Evolutionary conservation across 2,888 invertebrate genomes (phyloP).

Genomic region (Athalia rosae): DNA sequence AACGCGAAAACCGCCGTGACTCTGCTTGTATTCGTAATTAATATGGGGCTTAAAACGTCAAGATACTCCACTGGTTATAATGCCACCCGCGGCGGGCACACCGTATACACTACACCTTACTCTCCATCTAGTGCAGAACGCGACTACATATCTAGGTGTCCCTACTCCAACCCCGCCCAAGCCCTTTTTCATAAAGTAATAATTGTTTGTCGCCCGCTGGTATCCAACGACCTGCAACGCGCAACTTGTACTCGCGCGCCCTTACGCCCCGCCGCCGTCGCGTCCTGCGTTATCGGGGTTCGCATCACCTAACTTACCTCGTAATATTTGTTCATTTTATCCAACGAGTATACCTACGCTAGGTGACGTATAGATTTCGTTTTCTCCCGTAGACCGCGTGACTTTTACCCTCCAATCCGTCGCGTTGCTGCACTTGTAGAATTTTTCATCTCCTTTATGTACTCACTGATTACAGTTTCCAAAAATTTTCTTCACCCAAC

Average conservation of each 20-base stretch:
- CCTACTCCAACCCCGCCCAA: conserved; percentile 9
- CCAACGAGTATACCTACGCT: background rate
- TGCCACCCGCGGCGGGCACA: conserved; percentile 2
- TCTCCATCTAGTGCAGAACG: background rate
- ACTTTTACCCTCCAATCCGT: too few relatives aligned
- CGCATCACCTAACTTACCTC: conserved; percentile 3
- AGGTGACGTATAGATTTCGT: too few relatives aligned
- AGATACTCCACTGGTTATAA: conserved; percentile 43
- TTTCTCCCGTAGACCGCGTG: too few relatives aligned
- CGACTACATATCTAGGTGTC: conserved; percentile 14
- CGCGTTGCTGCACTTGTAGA: too few relatives aligned
- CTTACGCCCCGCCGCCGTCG: background rate
- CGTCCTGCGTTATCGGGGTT: conserved; percentile 11
- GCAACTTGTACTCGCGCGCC: too few relatives aligned
- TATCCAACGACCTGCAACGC: conserved; percentile 1
- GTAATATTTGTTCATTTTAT: conserved; percentile 9
- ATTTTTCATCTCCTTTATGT: too few relatives aligned
- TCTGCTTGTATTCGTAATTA: conserved; percentile 56
- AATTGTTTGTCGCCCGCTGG: conserved; percentile 42
- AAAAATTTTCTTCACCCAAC: background rate
- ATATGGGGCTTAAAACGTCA: conserved; percentile 57
- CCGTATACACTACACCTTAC: background rate
- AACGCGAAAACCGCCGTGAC: conserved; percentile 49
- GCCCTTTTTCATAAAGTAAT: conserved; percentile 47
- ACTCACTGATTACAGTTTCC: too few relatives aligned